Base-by-base conservation (phyloP, 2,888 invertebrate genomes). In the Gonocerus acuteangulatus region DNA sequence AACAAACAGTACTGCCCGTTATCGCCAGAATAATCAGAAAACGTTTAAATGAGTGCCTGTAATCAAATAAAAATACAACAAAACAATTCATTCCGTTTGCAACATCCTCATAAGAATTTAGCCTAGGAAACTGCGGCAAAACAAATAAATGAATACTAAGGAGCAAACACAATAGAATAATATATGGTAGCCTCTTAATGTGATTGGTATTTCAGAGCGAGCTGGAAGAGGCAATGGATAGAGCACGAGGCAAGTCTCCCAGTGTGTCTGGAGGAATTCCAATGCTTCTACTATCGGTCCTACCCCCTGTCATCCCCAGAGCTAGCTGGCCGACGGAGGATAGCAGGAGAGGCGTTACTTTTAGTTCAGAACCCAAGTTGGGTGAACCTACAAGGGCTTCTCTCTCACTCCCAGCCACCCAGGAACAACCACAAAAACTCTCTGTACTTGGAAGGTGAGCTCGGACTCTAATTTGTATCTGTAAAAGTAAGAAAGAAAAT, bases 301-400 rank as follows among this genome's bases (percentile, higher is more conserved):
- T 86, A 0, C 86, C 86, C 0, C 86, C 86, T 1, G 85, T 86
- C 54, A 86, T 86, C 58, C 86, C 86, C 0, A 78, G 86, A 44
- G 86, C 86, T 4, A 85, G 85, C 72, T 87, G 86, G 87, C 87
- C 87, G 0, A 85, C 86, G 11, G 82, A 86, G 0, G 84, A 86
- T 69, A 81, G 80, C 47, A 0, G 80, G 81, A 71, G 80, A 79
- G 67, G 72, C 76, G 65, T 67, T 13, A 64, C 67, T 7, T 67
- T 66, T 61, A 64, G 58, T 51, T 66, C 66, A 9, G 66, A 67
- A 48, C 65, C 66, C 3, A 63, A 67, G 11, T 59, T 66, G 11
- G 65, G 64, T 27, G 63, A 63, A 47, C 47, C 47, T n/a, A 34
- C 36, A 21, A 45, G 57, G 23, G 47, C 45, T n/a, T 57, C 57